A percentile compares a stretch with the other conserved stretches of the same genome.
Evolutionary conservation across 2,797 vertebrate species (phyloP).

Genomic region (Neosalanx taihuensis): DNA sequence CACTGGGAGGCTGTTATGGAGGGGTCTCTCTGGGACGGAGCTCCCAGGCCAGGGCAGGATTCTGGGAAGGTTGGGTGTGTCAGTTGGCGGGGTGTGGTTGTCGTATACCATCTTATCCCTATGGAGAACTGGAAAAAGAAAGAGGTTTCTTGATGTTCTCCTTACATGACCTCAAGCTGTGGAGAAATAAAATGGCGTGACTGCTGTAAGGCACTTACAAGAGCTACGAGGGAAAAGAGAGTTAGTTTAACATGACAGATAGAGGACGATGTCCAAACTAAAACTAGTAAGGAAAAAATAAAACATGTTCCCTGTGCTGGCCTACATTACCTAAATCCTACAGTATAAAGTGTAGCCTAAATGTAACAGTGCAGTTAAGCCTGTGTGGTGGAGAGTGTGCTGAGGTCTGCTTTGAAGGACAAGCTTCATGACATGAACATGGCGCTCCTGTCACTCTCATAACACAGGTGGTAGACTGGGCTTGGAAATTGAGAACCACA

Average conservation of each 20-base stretch:
- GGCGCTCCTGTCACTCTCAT: constrained; percentile 40
- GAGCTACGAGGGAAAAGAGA: neutral
- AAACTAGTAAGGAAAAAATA: no score
- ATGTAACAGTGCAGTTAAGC: constrained; percentile 42
- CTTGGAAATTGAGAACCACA: constrained; percentile 54
- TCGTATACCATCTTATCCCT: constrained; percentile 9
- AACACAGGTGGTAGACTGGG: constrained; percentile 46
- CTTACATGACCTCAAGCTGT: neutral
- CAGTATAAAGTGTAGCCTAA: constrained; percentile 43
- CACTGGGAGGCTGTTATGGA: constrained; percentile 10
- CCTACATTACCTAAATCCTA: no score
- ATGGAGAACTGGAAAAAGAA: neutral
- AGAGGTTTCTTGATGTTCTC: neutral
- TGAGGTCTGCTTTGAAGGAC: constrained; percentile 60
- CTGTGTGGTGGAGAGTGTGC: constrained; percentile 46
- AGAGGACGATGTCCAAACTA: constrained; percentile 29
- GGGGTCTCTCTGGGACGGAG: neutral
- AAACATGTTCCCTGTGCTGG: no score
- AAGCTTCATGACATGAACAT: constrained; percentile 71
- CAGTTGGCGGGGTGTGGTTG: constrained; percentile 7
- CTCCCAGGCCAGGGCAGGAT: neutral
- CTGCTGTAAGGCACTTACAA: neutral
- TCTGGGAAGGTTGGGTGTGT: neutral
- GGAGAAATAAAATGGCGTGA: no score
- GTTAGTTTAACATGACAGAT: constrained; percentile 56